Evolutionary conservation across 2,888 invertebrate genomes (phyloP), one percentile per base, ranked within the genome.

Genomic region (Drosophila multiciliata): DNA sequence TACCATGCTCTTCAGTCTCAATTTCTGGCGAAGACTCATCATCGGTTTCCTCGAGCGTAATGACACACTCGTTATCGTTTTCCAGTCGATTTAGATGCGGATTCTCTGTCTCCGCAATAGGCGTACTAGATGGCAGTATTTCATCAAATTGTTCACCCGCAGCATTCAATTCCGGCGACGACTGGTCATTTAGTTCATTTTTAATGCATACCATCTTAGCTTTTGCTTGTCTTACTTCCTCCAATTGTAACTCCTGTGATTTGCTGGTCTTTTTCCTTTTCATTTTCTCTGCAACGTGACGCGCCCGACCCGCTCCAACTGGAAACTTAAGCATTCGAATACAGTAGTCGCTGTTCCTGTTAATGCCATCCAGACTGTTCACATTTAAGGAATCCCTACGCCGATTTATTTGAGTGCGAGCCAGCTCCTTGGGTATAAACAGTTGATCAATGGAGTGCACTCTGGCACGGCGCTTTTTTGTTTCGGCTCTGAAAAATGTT

Each of bases 341-440:
- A 66, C 72, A 57, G 11, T 66, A 60, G 9, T 77, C 77, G 3
- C 40, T 53, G 33, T 66, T 53, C 9, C 29, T 32, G n/a, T 60
- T 73, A 12, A 61, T 66, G 32, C 65, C 73, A 38, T 75, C 70
- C 9, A 57, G 20, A 3, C 40, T 61, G 33, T 48, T 70, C 0
- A 59, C 40, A 0, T 40, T 29, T 12, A 57, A 40, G 29, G 40
- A 50, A n/a, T 54, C 32, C 7, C 50, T 65, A 1, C 81, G 77
- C 52, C 58, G 57, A 9, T 58, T 57, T 7, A 88, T 9, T 5
- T 88, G 77, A 32, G 78, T 60, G 0, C 85, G 89, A 3, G 85
- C 82, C 48, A 90, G 26, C 32, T 85, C 72, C 17, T 78, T 87
- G 32, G 90, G 91, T 65, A 90, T 85, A 48, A 90, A 90, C 5